These are phyloP conservation scores for Melolontha melolontha DNA, from an alignment of 2,888 invertebrate species.

Conservation along the genomic window DNA sequence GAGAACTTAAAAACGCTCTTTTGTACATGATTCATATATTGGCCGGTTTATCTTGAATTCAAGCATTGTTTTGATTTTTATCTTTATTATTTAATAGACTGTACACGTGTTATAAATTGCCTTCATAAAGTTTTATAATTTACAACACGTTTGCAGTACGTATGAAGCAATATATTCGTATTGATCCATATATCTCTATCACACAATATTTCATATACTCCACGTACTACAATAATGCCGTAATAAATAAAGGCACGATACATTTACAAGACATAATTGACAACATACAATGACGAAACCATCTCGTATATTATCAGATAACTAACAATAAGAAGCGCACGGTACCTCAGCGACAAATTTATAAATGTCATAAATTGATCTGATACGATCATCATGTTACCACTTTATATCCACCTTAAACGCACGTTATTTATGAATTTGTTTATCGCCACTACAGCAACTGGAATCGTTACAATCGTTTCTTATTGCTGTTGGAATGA, in stretches of 20 bases:
- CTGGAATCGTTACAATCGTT: slow-evolving; percentile 8
- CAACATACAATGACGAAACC: slow-evolving; percentile 18
- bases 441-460: slow-evolving; percentile 27
- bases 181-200: too few species aligned
- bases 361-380: slow-evolving; percentile 43
- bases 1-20: too few species aligned
- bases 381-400: slow-evolving; percentile 39
- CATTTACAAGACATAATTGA: slow-evolving; percentile 35
- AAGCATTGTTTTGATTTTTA: too few species aligned
- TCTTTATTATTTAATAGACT: too few species aligned
- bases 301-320: slow-evolving; percentile 27
- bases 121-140: too few species aligned
- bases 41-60: too few species aligned
- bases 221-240: not conserved
- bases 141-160: too few species aligned
- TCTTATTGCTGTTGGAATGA: slow-evolving; percentile 10
- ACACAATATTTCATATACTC: too few species aligned
- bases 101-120: too few species aligned
- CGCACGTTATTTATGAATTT: slow-evolving; percentile 41
- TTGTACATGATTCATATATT: too few species aligned
- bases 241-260: slow-evolving; percentile 3
- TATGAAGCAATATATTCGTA: too few species aligned
- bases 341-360: slow-evolving; percentile 32
- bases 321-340: slow-evolving; percentile 15
- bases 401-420: slow-evolving; percentile 30